phyloP scores from a whole-genome alignment of 2,113 vertebrate species.

The Ivindomyrus marchei region DNA sequence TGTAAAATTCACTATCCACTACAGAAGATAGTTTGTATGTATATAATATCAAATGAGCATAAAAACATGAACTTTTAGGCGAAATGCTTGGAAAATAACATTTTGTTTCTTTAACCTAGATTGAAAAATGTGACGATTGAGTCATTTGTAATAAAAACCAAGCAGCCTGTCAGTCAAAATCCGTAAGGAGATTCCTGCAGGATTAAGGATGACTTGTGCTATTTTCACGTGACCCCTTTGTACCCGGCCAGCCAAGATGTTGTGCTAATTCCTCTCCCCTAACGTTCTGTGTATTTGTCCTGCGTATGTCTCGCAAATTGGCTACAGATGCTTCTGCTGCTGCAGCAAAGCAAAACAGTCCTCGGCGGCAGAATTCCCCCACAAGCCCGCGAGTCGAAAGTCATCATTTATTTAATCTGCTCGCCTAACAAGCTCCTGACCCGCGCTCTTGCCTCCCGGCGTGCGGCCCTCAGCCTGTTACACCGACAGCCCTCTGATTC shows the following conservation, averaged over 20 bases:
- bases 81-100: background rate
- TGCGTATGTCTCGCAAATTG: constrained; percentile 62
- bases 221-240: constrained; percentile 53
- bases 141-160: background rate
- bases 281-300: constrained; percentile 41
- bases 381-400: constrained; percentile 58
- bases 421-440: constrained; percentile 67
- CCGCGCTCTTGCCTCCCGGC: constrained; percentile 62
- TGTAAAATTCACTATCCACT: background rate
- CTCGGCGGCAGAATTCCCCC: constrained; percentile 53
- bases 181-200: background rate
- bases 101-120: background rate
- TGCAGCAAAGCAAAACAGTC: constrained; percentile 58
- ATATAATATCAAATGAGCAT: background rate
- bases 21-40: background rate
- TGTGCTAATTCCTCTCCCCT: constrained; percentile 53
- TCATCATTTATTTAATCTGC: constrained; percentile 76
- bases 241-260: constrained; percentile 50
- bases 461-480: constrained; percentile 39
- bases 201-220: constrained; percentile 43
- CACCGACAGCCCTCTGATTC: constrained; percentile 51
- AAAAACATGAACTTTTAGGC: background rate
- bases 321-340: constrained; percentile 54
- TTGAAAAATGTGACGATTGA: background rate
- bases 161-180: background rate